phyloP scores from a whole-genome alignment of 2,888 invertebrate genomes.

The Scotopteryx bipunctaria region DNA sequence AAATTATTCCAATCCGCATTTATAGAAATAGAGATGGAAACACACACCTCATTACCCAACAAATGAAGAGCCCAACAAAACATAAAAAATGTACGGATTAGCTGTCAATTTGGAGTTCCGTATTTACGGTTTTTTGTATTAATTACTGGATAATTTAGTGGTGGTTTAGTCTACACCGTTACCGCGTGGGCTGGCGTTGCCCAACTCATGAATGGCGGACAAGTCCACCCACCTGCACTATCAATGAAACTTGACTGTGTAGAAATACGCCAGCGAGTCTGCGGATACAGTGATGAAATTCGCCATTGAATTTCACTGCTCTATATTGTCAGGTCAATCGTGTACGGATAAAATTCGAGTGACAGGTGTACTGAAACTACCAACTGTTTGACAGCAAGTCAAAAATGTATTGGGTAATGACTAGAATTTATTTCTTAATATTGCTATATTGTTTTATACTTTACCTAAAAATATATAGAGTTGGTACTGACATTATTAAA shows the following conservation, averaged over 20 bases:
- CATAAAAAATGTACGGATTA: neutral
- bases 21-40: neutral
- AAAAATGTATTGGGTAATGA: too few relatives aligned
- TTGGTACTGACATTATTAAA: too few relatives aligned
- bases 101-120: constrained; percentile 54
- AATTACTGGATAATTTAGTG: constrained; percentile 73
- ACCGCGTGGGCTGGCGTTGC: constrained; percentile 70
- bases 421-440: too few relatives aligned
- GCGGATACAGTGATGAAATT: constrained; percentile 65
- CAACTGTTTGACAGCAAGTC: neutral
- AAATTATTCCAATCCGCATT: neutral
- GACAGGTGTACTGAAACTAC: constrained; percentile 21
- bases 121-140: constrained; percentile 65
- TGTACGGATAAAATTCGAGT: constrained; percentile 31
- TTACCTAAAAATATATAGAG: too few relatives aligned
- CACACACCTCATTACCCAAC: too few relatives aligned
- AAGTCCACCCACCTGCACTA: constrained; percentile 68
- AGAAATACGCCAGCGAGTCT: constrained; percentile 66
- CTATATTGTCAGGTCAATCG: constrained; percentile 27
- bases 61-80: too few relatives aligned
- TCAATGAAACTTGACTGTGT: constrained; percentile 75
- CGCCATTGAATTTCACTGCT: constrained; percentile 55
- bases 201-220: constrained; percentile 78
- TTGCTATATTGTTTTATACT: too few relatives aligned
- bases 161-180: constrained; percentile 64